Conservation (phyloP, 2,797 vertebrate species). For the Nasua narica region DNA sequence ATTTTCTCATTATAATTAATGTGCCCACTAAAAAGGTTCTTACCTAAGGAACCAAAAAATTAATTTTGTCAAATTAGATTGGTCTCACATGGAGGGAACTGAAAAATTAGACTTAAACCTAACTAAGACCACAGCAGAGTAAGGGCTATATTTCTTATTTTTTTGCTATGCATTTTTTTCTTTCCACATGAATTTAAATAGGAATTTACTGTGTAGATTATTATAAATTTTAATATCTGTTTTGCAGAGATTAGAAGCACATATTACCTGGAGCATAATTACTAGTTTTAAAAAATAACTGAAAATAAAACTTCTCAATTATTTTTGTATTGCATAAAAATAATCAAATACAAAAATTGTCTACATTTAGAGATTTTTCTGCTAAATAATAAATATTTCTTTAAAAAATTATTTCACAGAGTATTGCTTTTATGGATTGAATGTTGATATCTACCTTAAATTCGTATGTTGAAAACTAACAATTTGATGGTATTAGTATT, state of each 20-base stretch:
- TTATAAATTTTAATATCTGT: background rate
- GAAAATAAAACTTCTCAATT: background rate
- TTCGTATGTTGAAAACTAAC: background rate
- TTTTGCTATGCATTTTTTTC: background rate
- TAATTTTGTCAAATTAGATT: background rate
- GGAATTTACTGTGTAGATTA: background rate
- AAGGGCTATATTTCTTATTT: background rate
- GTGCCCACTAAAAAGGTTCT: background rate
- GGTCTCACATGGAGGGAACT: background rate
- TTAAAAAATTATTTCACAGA: background rate
- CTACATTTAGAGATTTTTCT: background rate
- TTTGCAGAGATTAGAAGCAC: background rate
- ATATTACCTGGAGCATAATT: background rate
- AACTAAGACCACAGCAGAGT: background rate
- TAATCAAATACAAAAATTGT: background rate
- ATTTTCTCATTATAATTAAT: constrained; percentile 11
- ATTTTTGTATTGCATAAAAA: background rate
- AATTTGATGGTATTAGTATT: background rate
- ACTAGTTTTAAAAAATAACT: constrained; percentile 21
- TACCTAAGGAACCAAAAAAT: background rate
- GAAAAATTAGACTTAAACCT: background rate
- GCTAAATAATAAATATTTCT: background rate
- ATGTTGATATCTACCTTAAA: background rate
- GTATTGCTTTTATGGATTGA: background rate
- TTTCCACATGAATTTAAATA: background rate